Evolutionary conservation across 2,797 vertebrate genomes (phyloP), one percentile per base, ranked within the genome.

Genomic region (Cryptoprocta ferox): DNA sequence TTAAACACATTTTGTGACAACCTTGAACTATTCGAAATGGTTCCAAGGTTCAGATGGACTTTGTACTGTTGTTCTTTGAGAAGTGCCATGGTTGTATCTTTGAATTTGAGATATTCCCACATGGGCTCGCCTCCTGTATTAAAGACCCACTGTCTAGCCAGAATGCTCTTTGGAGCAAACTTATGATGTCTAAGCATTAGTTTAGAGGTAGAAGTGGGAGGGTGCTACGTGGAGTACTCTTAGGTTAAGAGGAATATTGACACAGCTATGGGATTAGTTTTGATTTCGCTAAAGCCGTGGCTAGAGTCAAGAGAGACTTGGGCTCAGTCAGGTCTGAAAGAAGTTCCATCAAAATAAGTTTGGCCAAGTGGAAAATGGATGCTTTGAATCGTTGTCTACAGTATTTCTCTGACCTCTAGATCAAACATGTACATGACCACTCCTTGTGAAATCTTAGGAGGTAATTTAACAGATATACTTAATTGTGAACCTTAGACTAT

Each of bases 391-490:
- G 45, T 37, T 91, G 79, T 92, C n/a, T 83, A 35, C 6, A 63
- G 28, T 59, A 14, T n/a, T 91, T 89, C 37, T 30, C 53, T 73
- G 75, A 94, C 35, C 9, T 73, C 68, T 45, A 53, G 63, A 71
- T 94, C 89, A 95, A 83, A 90, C 19, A 30, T 21, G 42, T 59
- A 14, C 30, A 24, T 80, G 10, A 42, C 4, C 50, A 32, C 14
- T 63, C 56, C 86, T 82, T 3, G 1, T 65, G 73, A 76, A 89
- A 59, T 65, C 37, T 30, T 50, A 5, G n/a, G 48, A 79, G 71
- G 75, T 66, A 83, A 89, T 68, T 95, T 73, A 78, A 76, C 65
- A 83, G n/a, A 95, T 65, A 19, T 35, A n/a, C 26, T 94, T 97
- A 53, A 82, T 88, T 91, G 59, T 66, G 59, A 95, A 78, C 26